These are phyloP conservation scores for Arrhopalites spinosus DNA, from an alignment of 2,888 invertebrate species.

Conservation along the genomic window DNA sequence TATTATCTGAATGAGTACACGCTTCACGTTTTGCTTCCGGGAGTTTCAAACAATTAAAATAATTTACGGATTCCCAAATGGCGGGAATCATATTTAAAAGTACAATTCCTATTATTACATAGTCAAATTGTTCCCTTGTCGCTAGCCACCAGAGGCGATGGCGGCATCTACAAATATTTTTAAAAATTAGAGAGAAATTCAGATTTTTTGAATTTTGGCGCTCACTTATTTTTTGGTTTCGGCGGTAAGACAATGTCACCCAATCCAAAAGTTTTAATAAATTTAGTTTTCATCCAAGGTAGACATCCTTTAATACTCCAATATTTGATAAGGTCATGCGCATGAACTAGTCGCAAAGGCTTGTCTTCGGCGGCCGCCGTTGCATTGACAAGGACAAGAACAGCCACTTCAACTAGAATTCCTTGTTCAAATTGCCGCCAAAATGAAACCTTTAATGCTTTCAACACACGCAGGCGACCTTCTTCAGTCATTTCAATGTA, in stretches of 20 bases:
- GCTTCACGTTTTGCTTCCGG: neutral
- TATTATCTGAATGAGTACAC: neutral
- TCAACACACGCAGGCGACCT: slow-evolving; percentile 66
- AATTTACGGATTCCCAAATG: slow-evolving; percentile 59
- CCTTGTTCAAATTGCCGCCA: slow-evolving; percentile 70
- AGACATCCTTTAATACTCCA: slow-evolving; percentile 42
- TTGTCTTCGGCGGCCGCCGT: slow-evolving; percentile 64
- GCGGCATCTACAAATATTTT: neutral
- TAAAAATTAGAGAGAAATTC: neutral
- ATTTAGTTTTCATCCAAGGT: slow-evolving; percentile 27
- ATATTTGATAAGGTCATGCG: slow-evolving; percentile 42
- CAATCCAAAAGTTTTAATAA: slow-evolving; percentile 22
- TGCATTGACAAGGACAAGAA: slow-evolving; percentile 64
- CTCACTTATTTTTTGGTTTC: slow-evolving; percentile 26
- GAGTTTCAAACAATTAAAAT: neutral
- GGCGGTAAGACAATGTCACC: slow-evolving; percentile 25
- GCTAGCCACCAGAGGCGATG: slow-evolving; percentile 44
- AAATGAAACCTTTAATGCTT: slow-evolving; percentile 69
- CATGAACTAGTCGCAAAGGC: slow-evolving; percentile 42
- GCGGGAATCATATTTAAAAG: slow-evolving; percentile 55
- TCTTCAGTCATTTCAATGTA: slow-evolving; percentile 66
- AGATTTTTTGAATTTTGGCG: too few relatives aligned
- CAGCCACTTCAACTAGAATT: slow-evolving; percentile 65
- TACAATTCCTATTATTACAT: slow-evolving; percentile 52
- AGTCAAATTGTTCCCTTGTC: slow-evolving; percentile 61